Evolutionary conservation across 2,888 invertebrate species (phyloP), one percentile per base, ranked within the genome.

Genomic region (Atrina japonica): DNA sequence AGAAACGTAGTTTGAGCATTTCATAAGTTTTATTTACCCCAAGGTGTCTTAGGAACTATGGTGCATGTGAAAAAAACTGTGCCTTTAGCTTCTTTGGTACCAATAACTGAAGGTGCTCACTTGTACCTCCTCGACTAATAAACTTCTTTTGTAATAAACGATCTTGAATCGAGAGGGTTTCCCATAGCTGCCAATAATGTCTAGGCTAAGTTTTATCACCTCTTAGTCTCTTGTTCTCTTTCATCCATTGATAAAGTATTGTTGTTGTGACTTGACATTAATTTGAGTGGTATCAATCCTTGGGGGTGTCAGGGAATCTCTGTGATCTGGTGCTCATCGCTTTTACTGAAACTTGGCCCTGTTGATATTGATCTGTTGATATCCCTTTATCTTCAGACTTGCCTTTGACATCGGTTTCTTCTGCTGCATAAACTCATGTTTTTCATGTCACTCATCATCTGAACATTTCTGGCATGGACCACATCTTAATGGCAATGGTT

Each of bases 121-220:
- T 16, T n/a, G 59, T 49, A 7, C 53, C 65, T 40, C 64, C 56
- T 50, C 14, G 50, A 16, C 47, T 65, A 16, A 11, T 6, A 52
- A 61, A 73, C 30, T 69, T 16, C 29, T 50, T 68, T n/a, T 25
- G 41, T 14, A 73, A 27, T 3, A 68, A 21, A 29, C 52, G 60
- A 23, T 73, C 50, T 14, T 25, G 45, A 14, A 73, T n/a, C 11
- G 21, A n/a, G 9, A 69, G 59, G 18, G 60, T 35, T 14, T 56
- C 52, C 73, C 66, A 70, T 11, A 58, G 45, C 7, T 55, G 40
- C 58, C 55, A 59, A 52, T 70, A 70, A 41, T 73, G 65, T 30
- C 53, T 23, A 53, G 65, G 29, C 65, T 65, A 16, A 45, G n/a
- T 60, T 60, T 55, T 9, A 29, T 18, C 35, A 55, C 55, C 35